Conservation (phyloP, 2,797 vertebrate species). For the Oreochromis grahami region DNA sequence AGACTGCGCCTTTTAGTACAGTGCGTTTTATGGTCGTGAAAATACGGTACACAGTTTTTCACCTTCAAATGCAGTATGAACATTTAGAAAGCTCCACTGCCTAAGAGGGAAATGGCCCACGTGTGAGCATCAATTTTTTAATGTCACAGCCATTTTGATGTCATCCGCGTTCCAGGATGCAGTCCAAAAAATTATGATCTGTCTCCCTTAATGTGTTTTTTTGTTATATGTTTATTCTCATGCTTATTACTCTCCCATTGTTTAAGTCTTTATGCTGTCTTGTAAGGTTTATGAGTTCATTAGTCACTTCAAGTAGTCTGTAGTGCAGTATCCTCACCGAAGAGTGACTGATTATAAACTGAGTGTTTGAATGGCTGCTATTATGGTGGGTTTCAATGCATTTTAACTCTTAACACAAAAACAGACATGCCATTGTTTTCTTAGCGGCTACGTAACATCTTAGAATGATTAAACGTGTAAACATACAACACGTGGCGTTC, state of each 20-base stretch:
- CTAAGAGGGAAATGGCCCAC: not conserved
- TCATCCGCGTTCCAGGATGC: not conserved
- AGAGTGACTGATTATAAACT: not conserved
- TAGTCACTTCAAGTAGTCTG: not conserved
- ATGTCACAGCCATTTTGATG: not conserved
- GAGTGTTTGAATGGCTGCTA: not conserved
- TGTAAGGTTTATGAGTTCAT: not conserved
- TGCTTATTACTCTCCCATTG: not conserved
- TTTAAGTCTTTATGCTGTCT: not conserved
- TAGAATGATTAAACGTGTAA: constrained; percentile 33
- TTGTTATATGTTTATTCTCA: not conserved
- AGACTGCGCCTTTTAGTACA: too few relatives aligned
- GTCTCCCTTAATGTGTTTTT: not conserved
- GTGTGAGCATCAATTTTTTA: not conserved
- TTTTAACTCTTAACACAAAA: not conserved
- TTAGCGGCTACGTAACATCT: not conserved
- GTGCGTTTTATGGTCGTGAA: too few relatives aligned
- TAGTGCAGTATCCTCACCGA: not conserved
- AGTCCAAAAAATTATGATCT: not conserved
- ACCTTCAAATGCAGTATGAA: not conserved
- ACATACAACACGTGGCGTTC: constrained; percentile 13
- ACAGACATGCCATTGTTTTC: constrained; percentile 13
- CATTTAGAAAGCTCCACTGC: not conserved
- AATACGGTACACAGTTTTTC: not conserved
- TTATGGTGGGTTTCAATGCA: not conserved